Percentiles rank a stretch among this genome's conserved stretches.
Evolutionary conservation across 2,888 invertebrate genomes (phyloP).

Genomic region (Drosophila quinaria): DNA sequence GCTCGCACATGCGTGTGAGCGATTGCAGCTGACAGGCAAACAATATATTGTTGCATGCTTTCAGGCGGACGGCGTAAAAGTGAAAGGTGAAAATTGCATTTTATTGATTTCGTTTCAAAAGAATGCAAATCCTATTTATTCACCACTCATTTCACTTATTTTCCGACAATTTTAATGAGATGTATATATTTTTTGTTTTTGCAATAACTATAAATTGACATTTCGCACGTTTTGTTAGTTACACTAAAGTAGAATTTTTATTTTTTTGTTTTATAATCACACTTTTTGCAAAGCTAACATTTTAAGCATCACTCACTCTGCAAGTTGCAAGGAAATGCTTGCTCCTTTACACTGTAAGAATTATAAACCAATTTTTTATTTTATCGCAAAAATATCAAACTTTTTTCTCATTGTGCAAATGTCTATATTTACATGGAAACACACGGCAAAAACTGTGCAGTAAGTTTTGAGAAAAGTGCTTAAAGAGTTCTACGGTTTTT

Average conservation of each 20-base stretch:
- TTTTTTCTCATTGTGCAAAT: not conserved
- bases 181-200: no score
- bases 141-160: not conserved
- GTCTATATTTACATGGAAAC: conserved; percentile 2
- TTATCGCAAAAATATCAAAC: no score
- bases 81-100: not conserved
- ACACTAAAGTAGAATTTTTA: no score
- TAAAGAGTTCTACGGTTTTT: conserved; percentile 4
- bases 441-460: conserved; percentile 1
- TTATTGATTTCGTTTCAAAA: not conserved
- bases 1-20: conserved; percentile 53
- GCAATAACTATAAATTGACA: no score
- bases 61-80: conserved; percentile 35
- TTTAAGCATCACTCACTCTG: no score
- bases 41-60: conserved; percentile 54
- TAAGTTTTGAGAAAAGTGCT: not conserved
- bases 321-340: no score
- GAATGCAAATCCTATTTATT: not conserved
- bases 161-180: not conserved
- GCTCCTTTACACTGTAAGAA: no score
- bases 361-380: no score
- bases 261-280: no score
- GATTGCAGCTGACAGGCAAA: conserved; percentile 18
- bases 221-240: no score
- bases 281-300: no score